Conservation (phyloP, 1,140 invertebrate genomes). For the Helicoverpa zea region DNA sequence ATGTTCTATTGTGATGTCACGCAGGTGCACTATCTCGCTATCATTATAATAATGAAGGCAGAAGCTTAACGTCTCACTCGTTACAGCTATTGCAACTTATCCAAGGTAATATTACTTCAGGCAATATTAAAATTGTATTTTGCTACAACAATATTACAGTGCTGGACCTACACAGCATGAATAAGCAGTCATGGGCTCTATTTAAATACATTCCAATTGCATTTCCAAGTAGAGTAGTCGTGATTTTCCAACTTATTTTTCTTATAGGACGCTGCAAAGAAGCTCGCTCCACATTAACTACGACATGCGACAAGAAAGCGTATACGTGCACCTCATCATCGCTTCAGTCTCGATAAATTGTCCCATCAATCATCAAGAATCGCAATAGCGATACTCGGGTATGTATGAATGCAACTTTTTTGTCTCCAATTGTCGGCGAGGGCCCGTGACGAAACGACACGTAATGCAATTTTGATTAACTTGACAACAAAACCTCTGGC, state of each 20-base stretch:
- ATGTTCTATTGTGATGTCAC: slow-evolving; percentile 62
- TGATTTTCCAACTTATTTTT: background rate
- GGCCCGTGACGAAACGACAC: slow-evolving; percentile 74
- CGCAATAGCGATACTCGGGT: slow-evolving; percentile 56
- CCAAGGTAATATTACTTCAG: too few species aligned
- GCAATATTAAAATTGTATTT: background rate
- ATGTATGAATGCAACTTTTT: slow-evolving; percentile 64
- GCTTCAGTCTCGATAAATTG: slow-evolving; percentile 52
- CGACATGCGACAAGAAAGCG: slow-evolving; percentile 23
- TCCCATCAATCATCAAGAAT: slow-evolving; percentile 71
- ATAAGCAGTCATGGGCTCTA: background rate
- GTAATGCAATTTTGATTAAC: slow-evolving; percentile 84
- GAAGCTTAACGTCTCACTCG: slow-evolving; percentile 10
- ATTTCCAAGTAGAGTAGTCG: background rate
- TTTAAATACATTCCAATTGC: background rate
- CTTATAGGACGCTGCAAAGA: background rate
- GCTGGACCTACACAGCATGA: background rate
- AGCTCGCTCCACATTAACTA: background rate
- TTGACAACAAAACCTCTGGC: slow-evolving; percentile 52
- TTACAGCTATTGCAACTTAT: too few species aligned
- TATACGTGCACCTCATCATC: slow-evolving; percentile 34
- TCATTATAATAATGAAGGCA: slow-evolving; percentile 55
- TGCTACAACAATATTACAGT: background rate
- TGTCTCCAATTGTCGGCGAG: slow-evolving; percentile 62
- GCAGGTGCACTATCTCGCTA: slow-evolving; percentile 53